Evolutionary conservation across 2,888 invertebrate genomes (phyloP).

Genomic region (Pseudococcus jackbeardsleyi): DNA sequence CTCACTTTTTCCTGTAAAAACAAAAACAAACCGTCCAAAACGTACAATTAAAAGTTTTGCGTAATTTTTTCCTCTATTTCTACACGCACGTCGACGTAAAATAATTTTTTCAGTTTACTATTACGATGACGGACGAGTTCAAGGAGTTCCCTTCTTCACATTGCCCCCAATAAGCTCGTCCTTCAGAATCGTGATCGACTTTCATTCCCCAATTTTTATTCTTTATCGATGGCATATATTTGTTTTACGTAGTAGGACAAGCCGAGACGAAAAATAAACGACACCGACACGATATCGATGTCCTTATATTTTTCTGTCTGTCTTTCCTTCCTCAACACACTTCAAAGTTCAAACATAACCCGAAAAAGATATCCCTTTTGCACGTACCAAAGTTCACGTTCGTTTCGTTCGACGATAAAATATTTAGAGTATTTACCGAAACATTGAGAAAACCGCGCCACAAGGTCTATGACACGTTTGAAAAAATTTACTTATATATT

Average conservation of each 20-base stretch:
- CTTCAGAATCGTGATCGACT: background rate
- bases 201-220: background rate
- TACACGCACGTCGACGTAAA: background rate
- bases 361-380: background rate
- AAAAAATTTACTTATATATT: conserved; percentile 9
- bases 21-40: background rate
- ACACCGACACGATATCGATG: background rate
- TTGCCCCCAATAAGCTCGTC: background rate
- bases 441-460: background rate
- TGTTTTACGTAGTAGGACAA: background rate
- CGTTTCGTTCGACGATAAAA: background rate
- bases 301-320: background rate
- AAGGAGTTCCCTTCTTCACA: background rate
- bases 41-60: background rate
- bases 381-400: background rate
- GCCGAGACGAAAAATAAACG: background rate
- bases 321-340: background rate
- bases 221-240: background rate
- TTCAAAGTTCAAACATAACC: background rate
- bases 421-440: background rate
- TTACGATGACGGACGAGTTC: background rate
- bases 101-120: background rate
- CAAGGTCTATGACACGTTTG: background rate
- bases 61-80: background rate
- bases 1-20: background rate